phyloP scores from a whole-genome alignment of 2,113 vertebrate species.

The Semicossyphus pulcher region DNA sequence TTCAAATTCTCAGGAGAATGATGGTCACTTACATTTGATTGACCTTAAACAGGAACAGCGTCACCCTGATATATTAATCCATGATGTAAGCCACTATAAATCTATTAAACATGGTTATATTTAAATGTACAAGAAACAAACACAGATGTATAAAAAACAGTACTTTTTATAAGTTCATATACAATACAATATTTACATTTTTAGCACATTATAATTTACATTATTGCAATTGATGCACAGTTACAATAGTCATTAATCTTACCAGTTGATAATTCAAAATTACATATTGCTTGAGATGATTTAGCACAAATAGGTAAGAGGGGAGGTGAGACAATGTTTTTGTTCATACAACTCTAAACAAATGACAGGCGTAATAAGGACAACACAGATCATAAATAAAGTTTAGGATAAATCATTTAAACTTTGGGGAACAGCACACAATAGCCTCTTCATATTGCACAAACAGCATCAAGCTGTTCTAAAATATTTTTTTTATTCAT shows the following conservation, averaged over 20 bases:
- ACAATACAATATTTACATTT: conserved; percentile 69
- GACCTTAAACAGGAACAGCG: neutral
- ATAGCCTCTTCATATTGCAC: conserved; percentile 49
- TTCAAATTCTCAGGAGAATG: too few species aligned
- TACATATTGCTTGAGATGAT: conserved; percentile 74
- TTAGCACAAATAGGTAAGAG: conserved; percentile 50
- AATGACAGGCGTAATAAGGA: conserved; percentile 24
- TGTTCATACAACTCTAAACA: conserved; percentile 45
- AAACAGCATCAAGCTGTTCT: conserved; percentile 50
- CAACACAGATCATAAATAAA: too few species aligned
- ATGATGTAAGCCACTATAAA: neutral
- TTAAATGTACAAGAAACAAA: conserved; percentile 25
- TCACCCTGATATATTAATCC: neutral
- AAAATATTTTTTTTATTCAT: neutral
- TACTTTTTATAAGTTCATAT: conserved; percentile 71
- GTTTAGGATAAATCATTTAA: too few species aligned
- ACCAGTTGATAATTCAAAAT: conserved; percentile 66
- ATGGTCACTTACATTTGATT: neutral
- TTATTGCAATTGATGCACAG: conserved; percentile 79
- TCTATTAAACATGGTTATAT: neutral
- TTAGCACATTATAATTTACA: conserved; percentile 73
- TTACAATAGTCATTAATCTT: conserved; percentile 64
- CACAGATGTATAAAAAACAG: conserved; percentile 51
- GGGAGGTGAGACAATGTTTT: conserved; percentile 10
- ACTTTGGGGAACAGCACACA: conserved; percentile 30